A percentile compares a stretch with the other conserved stretches of the same genome.
These are phyloP conservation scores for Thalpophila matura DNA, from an alignment of 2,888 invertebrate species.

Conservation along the genomic window DNA sequence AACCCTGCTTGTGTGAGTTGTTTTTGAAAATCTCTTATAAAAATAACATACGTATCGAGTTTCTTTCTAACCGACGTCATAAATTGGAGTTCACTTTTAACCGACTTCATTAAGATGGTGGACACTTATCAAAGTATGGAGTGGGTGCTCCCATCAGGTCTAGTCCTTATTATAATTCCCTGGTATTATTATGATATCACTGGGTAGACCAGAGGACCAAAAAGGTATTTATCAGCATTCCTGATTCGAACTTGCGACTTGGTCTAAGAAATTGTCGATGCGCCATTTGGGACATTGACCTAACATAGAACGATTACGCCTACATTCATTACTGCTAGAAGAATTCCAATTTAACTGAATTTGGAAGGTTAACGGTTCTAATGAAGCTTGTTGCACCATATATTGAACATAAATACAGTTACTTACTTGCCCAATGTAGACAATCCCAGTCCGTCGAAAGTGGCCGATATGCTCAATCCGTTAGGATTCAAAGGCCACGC, in stretches of 20 bases:
- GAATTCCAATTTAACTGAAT: constrained; percentile 45
- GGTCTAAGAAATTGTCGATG: constrained; percentile 17
- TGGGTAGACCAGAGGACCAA: not conserved
- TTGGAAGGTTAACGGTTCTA: constrained; percentile 42
- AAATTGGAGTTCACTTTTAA: too few relatives aligned
- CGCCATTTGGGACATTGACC: constrained; percentile 50
- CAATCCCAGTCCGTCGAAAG: constrained; percentile 83
- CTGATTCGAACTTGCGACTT: constrained; percentile 37
- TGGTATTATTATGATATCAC: constrained; percentile 19
- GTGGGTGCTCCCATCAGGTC: constrained; percentile 1
- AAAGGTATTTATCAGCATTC: constrained; percentile 17
- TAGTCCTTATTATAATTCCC: constrained; percentile 11
- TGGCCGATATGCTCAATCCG: constrained; percentile 83
- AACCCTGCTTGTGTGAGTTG: too few relatives aligned
- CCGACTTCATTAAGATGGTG: too few relatives aligned
- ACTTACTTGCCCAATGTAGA: constrained; percentile 87
- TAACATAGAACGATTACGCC: constrained; percentile 47
- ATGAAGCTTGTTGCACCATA: constrained; percentile 8
- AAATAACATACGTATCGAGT: too few relatives aligned
- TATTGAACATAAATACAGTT: constrained; percentile 12
- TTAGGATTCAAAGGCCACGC: constrained; percentile 86
- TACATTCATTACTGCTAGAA: constrained; percentile 30
- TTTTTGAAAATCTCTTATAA: too few relatives aligned
- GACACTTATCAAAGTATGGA: constrained; percentile 9
- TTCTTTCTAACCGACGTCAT: too few relatives aligned